Percentiles rank a stretch among this genome's conserved stretches.
phyloP scores from a whole-genome alignment of 2,888 invertebrate genomes.

The Meteorus colon region DNA sequence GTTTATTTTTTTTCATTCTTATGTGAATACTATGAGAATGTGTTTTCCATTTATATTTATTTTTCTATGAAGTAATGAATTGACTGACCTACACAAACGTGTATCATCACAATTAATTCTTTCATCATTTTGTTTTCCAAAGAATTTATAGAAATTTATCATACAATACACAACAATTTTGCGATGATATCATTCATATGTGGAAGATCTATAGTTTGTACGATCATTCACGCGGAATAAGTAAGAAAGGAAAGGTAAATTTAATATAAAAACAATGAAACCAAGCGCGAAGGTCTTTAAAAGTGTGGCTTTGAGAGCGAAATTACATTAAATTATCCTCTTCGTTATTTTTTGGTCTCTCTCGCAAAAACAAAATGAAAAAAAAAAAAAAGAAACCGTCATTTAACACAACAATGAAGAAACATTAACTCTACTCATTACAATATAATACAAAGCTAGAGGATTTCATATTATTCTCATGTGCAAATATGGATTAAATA shows the following conservation, averaged over 20 bases:
- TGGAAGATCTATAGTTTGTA: not conserved
- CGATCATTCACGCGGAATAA: constrained; percentile 20
- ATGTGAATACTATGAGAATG: not conserved
- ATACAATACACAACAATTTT: not conserved
- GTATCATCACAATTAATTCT: not conserved
- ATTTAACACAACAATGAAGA: not conserved
- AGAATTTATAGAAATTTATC: no score
- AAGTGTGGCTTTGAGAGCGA: constrained; percentile 23
- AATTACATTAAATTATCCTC: not conserved
- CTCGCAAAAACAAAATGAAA: not conserved
- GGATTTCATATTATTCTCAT: not conserved
- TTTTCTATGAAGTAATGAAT: not conserved
- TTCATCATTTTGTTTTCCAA: not conserved
- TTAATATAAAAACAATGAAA: constrained; percentile 14
- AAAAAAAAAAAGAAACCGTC: not conserved
- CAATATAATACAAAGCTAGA: not conserved
- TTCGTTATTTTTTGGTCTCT: not conserved
- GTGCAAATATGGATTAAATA: not conserved
- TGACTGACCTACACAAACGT: not conserved
- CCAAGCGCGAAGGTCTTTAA: constrained; percentile 27
- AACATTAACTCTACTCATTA: not conserved
- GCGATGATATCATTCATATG: not conserved
- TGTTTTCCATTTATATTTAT: not conserved
- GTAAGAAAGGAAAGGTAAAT: constrained; percentile 15
- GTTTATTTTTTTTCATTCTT: not conserved